A percentile compares a stretch with the other conserved stretches of the same genome.
phyloP scores from a whole-genome alignment of 2,888 invertebrate species.

The Epistrophe grossulariae region DNA sequence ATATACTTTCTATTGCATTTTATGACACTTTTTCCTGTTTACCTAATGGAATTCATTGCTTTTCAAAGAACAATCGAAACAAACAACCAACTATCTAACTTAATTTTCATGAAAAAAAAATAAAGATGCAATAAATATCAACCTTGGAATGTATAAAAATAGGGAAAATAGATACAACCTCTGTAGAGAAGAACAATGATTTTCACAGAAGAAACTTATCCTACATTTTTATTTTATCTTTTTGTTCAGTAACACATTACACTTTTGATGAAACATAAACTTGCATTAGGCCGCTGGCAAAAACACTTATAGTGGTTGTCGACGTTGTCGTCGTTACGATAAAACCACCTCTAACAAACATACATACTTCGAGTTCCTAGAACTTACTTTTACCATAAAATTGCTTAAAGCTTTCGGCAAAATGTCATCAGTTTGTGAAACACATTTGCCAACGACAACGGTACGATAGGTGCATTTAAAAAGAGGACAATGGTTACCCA shows the following conservation, averaged over 20 bases:
- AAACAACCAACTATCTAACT: background rate
- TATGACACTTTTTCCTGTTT: slow-evolving; percentile 11
- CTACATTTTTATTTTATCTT: background rate
- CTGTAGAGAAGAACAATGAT: background rate
- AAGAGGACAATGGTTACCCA: background rate
- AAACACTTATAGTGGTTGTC: background rate
- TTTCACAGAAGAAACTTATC: background rate
- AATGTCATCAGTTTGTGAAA: slow-evolving; percentile 14
- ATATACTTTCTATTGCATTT: slow-evolving; percentile 15
- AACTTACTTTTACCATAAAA: slow-evolving; percentile 28
- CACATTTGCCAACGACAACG: background rate
- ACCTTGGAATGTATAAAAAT: background rate
- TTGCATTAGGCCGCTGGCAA: slow-evolving; percentile 17
- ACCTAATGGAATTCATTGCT: background rate
- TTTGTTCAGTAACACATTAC: background rate
- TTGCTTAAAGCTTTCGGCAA: slow-evolving; percentile 5
- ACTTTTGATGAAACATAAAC: slow-evolving; percentile 7
- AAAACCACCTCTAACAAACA: background rate
- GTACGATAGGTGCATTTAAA: background rate
- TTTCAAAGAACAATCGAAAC: background rate
- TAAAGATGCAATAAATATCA: background rate
- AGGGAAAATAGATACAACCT: background rate
- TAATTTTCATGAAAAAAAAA: background rate
- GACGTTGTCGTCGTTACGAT: background rate
- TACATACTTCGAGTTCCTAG: slow-evolving; percentile 13